Percentiles rank a stretch among this genome's conserved stretches.
These are phyloP conservation scores for Sminthurides bifidus DNA, from an alignment of 1,140 invertebrate genomes.

Conservation along the genomic window DNA sequence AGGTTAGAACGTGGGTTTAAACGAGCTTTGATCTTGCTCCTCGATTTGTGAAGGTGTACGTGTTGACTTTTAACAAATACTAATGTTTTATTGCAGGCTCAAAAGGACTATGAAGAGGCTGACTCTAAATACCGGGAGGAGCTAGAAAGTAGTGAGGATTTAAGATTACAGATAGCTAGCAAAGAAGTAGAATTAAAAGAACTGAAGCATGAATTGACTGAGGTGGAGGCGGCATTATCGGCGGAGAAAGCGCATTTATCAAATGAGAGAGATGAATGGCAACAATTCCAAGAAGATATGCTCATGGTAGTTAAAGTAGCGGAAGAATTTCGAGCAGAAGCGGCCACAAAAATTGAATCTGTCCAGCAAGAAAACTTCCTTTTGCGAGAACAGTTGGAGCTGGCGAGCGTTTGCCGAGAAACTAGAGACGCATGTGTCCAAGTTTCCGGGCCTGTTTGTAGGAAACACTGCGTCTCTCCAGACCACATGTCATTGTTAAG, in stretches of 20 bases:
- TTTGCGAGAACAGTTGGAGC: constrained; percentile 60
- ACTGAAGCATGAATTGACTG: constrained; percentile 41
- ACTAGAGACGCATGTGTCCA: neutral
- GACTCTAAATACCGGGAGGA: constrained; percentile 53
- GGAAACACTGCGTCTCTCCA: neutral
- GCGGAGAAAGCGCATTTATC: constrained; percentile 48
- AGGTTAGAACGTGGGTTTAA: neutral
- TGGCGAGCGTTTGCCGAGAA: constrained; percentile 54
- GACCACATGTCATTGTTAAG: neutral
- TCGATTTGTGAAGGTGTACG: neutral
- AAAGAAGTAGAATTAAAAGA: constrained; percentile 53
- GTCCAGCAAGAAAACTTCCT: constrained; percentile 68
- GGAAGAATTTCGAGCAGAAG: constrained; percentile 85
- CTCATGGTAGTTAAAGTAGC: constrained; percentile 85
- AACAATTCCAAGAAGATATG: constrained; percentile 83
- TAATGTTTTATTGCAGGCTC: constrained; percentile 2
- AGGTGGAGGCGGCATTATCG: constrained; percentile 46
- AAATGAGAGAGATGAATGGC: constrained; percentile 69
- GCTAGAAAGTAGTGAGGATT: constrained; percentile 44
- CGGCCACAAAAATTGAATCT: constrained; percentile 62
- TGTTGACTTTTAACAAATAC: neutral
- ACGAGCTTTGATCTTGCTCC: neutral
- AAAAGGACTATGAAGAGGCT: constrained; percentile 7
- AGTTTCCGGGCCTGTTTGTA: neutral
- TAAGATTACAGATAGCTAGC: constrained; percentile 51